A percentile compares a stretch with the other conserved stretches of the same genome.
Evolutionary conservation across 2,797 vertebrate genomes (phyloP).

Genomic region (Poecilia wingei): DNA sequence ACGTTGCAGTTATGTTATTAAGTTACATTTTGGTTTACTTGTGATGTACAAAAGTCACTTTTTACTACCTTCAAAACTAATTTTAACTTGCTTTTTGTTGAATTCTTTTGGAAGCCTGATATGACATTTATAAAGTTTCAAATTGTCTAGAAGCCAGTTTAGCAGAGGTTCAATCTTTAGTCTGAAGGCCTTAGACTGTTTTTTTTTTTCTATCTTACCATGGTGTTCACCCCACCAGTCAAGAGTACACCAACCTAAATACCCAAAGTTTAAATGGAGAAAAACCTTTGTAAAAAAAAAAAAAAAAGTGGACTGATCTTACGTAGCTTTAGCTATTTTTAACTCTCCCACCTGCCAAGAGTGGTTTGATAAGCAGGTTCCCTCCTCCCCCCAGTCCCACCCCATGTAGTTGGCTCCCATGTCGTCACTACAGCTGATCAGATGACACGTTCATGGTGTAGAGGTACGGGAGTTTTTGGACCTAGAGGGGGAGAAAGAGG

Average conservation of each 20-base stretch:
- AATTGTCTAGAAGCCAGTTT: background rate
- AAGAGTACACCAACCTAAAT: background rate
- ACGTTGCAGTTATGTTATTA: too few relatives aligned
- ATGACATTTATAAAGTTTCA: background rate
- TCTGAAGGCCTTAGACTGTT: background rate
- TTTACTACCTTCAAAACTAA: too few relatives aligned
- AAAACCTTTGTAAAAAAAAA: constrained; percentile 11
- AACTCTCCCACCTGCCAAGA: constrained; percentile 28
- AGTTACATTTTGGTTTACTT: too few relatives aligned
- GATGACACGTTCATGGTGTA: constrained; percentile 25
- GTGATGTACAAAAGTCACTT: too few relatives aligned
- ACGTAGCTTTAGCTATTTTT: constrained; percentile 66
- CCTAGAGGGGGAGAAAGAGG: constrained; percentile 13
- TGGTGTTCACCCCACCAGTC: background rate
- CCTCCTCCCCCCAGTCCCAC: background rate
- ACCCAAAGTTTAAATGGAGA: constrained; percentile 14
- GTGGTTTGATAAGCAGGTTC: constrained; percentile 34
- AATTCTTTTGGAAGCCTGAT: background rate
- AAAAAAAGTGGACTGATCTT: constrained; percentile 8
- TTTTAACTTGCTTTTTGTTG: too few relatives aligned
- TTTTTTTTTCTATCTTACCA: background rate
- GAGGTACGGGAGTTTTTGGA: constrained; percentile 9
- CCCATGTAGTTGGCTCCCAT: constrained; percentile 10
- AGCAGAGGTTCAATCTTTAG: background rate
- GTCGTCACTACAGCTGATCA: constrained; percentile 25